Conservation (phyloP, 2,888 invertebrate species). For the Eilema sororculum region DNA sequence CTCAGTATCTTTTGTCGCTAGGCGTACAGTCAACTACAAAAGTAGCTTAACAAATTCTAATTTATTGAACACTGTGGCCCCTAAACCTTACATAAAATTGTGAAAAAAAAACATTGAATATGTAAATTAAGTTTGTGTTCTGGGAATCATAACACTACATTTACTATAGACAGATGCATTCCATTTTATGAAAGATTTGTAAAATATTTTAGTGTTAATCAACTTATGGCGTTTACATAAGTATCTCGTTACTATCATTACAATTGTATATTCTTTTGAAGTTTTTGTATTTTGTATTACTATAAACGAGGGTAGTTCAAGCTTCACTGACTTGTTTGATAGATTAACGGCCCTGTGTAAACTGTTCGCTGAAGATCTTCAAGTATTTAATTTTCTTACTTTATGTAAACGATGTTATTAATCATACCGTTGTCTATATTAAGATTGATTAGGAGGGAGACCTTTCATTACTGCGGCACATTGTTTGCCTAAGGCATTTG, state of each 20-base stretch:
- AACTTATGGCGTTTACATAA: not conserved
- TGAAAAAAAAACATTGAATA: too few species aligned
- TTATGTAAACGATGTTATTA: not conserved
- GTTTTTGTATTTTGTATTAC: not conserved
- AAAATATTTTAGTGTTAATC: not conserved
- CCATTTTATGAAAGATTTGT: too few species aligned
- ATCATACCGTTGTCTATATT: not conserved
- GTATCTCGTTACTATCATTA: not conserved
- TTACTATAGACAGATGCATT: too few species aligned
- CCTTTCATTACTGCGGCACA: slow-evolving; percentile 1
- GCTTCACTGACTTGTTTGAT: not conserved
- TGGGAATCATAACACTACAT: too few species aligned
- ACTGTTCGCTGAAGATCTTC: not conserved
- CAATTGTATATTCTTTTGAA: not conserved
- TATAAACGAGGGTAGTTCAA: not conserved
- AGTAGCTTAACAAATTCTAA: too few species aligned
- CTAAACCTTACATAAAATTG: too few species aligned
- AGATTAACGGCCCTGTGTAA: not conserved
- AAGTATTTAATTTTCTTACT: not conserved
- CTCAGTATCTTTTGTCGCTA: too few species aligned
- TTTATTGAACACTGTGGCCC: too few species aligned
- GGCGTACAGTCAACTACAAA: too few species aligned
- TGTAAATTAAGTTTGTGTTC: too few species aligned
- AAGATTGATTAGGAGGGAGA: not conserved
- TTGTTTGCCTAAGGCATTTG: not conserved